These are phyloP conservation scores for Toxotes lorentzi DNA, from an alignment of 2,797 vertebrate species.

Conservation along the genomic window DNA sequence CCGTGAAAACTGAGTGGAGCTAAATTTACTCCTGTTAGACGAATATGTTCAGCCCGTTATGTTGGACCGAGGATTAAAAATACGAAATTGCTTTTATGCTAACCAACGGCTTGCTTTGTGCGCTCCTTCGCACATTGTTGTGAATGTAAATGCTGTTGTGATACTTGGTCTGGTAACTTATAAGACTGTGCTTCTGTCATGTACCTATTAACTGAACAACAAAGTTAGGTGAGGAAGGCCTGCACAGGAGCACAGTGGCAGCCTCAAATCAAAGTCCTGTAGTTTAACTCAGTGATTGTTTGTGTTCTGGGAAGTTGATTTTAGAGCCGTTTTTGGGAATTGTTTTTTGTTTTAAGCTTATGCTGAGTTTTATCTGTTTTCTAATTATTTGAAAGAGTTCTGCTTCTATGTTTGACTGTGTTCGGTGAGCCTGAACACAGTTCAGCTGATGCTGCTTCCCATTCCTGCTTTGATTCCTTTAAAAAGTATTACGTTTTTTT, in stretches of 20 bases:
- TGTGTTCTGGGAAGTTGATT: neutral
- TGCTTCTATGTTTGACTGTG: neutral
- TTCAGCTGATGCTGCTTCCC: slow-evolving; percentile 1
- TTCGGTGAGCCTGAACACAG: neutral
- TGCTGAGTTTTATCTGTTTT: neutral
- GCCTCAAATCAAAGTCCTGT: neutral
- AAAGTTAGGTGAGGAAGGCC: neutral
- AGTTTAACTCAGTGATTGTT: neutral
- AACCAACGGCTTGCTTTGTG: neutral
- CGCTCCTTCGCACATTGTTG: neutral
- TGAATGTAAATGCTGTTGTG: slow-evolving; percentile 30
- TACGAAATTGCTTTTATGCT: neutral
- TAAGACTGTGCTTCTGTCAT: neutral
- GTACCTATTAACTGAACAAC: neutral
- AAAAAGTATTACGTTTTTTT: neutral
- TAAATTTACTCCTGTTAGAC: no score
- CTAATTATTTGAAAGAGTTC: neutral
- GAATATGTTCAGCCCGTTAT: no score
- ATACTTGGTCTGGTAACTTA: neutral
- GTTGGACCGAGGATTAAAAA: no score
- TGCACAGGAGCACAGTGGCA: neutral
- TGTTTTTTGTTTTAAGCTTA: neutral
- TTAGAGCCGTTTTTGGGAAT: neutral
- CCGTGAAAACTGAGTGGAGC: neutral
- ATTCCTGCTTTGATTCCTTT: slow-evolving; percentile 30